Evolutionary conservation across 2,113 vertebrate genomes (phyloP).

Genomic region (Amphilophus citrinellus): DNA sequence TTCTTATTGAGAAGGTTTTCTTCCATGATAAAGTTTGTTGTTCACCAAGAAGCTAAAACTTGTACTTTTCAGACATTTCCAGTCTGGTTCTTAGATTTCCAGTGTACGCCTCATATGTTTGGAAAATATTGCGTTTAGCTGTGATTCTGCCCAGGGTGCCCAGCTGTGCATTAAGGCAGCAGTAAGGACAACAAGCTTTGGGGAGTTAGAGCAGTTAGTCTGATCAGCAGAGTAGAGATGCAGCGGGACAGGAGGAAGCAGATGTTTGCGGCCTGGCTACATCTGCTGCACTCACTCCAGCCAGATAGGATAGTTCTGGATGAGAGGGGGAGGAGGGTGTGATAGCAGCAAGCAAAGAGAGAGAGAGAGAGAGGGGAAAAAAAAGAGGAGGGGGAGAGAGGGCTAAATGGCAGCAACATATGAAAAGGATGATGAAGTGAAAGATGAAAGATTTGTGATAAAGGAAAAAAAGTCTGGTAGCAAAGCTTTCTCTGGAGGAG

Average conservation of each 20-base stretch:
- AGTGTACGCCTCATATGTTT: constrained; percentile 33
- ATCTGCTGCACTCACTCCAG: constrained; percentile 73
- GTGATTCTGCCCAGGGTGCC: constrained; percentile 52
- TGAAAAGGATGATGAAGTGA: constrained; percentile 48
- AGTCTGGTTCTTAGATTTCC: constrained; percentile 26
- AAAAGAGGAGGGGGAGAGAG: background rate
- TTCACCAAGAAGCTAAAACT: constrained; percentile 7
- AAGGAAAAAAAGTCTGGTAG: constrained; percentile 21
- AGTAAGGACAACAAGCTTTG: constrained; percentile 66
- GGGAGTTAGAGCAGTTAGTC: constrained; percentile 73
- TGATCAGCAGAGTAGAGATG: constrained; percentile 71
- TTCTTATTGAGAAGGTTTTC: background rate
- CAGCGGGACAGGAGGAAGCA: constrained; percentile 71
- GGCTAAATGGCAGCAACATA: constrained; percentile 33
- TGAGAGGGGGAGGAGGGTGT: constrained; percentile 8
- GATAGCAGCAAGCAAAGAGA: constrained; percentile 6
- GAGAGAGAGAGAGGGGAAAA: constrained; percentile 1
- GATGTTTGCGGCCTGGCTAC: constrained; percentile 75
- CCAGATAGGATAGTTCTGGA: constrained; percentile 60
- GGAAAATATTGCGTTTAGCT: constrained; percentile 52
- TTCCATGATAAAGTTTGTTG: background rate
- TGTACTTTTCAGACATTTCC: constrained; percentile 29
- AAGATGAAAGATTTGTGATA: constrained; percentile 47
- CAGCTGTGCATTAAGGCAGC: constrained; percentile 75
- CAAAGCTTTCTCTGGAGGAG: constrained; percentile 34